A percentile compares a stretch with the other conserved stretches of the same genome.
Evolutionary conservation across 1,140 invertebrate genomes (phyloP).

Genomic region (Papilio helenus): DNA sequence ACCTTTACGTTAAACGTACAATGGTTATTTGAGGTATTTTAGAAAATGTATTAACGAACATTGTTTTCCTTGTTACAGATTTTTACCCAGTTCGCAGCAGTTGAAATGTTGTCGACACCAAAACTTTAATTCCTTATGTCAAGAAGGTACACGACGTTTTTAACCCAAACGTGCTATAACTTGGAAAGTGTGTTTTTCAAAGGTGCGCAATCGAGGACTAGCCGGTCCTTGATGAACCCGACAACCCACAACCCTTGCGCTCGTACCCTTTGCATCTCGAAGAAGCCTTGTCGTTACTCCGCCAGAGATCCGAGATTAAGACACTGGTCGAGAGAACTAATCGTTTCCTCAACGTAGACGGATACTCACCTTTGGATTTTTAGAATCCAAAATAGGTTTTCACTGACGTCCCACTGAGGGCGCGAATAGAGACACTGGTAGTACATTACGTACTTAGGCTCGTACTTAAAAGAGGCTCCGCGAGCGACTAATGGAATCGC

Average conservation of each 20-base stretch:
- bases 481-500: constrained; percentile 74
- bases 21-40: neutral
- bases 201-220: constrained; percentile 78
- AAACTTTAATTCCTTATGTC: constrained; percentile 79
- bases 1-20: neutral
- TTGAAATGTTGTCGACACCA: constrained; percentile 72
- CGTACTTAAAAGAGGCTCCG: constrained; percentile 63
- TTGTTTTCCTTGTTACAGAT: constrained; percentile 72
- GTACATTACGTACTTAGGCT: constrained; percentile 62
- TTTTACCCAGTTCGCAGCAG: constrained; percentile 48
- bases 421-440: constrained; percentile 50
- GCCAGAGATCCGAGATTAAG: constrained; percentile 81
- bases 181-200: constrained; percentile 76
- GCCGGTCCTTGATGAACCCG: constrained; percentile 81
- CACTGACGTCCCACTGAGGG: constrained; percentile 53
- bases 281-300: constrained; percentile 77
- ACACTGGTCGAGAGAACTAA: constrained; percentile 76
- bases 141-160: constrained; percentile 62
- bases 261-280: constrained; percentile 76
- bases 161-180: constrained; percentile 57
- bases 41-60: neutral
- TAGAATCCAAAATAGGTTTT: constrained; percentile 61
- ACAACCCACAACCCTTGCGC: constrained; percentile 76
- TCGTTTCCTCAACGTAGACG: constrained; percentile 67
- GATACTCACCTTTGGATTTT: constrained; percentile 54